phyloP scores from a whole-genome alignment of 2,113 vertebrate species.

The Tupaia chinensis region DNA sequence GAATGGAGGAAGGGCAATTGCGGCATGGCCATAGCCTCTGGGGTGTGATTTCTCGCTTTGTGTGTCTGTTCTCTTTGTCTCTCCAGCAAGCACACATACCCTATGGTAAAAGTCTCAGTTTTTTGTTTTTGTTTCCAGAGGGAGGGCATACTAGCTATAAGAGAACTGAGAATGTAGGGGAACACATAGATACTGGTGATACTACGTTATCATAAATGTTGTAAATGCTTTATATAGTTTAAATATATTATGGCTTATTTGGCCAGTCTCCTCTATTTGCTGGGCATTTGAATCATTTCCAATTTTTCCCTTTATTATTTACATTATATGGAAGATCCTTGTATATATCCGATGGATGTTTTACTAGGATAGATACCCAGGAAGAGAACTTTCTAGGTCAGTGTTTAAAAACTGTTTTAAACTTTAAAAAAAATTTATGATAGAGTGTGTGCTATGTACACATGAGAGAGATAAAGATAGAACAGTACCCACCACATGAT shows the following conservation, averaged over 20 bases:
- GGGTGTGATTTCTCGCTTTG: too few relatives aligned
- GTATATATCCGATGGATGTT: not conserved
- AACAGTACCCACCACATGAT: too few relatives aligned
- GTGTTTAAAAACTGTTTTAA: not conserved
- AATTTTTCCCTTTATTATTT: not conserved
- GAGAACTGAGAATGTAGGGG: not conserved
- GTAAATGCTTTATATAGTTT: not conserved
- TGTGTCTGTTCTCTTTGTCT: too few relatives aligned
- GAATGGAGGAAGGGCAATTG: too few relatives aligned
- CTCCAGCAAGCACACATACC: too few relatives aligned
- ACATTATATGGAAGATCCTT: not conserved
- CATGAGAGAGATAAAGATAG: too few relatives aligned
- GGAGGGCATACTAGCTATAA: not conserved
- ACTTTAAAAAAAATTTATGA: too few relatives aligned
- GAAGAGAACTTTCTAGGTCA: not conserved
- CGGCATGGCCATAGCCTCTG: too few relatives aligned
- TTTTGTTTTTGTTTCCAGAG: too few relatives aligned
- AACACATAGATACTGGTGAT: not conserved
- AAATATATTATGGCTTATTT: not conserved
- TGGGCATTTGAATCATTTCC: not conserved
- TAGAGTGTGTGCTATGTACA: too few relatives aligned
- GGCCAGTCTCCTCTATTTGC: not conserved
- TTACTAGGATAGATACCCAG: not conserved
- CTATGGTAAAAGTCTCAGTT: too few relatives aligned
- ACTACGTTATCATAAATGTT: not conserved